Base-by-base conservation (phyloP, 2,113 vertebrate species). In the Chaetura pelagica region DNA sequence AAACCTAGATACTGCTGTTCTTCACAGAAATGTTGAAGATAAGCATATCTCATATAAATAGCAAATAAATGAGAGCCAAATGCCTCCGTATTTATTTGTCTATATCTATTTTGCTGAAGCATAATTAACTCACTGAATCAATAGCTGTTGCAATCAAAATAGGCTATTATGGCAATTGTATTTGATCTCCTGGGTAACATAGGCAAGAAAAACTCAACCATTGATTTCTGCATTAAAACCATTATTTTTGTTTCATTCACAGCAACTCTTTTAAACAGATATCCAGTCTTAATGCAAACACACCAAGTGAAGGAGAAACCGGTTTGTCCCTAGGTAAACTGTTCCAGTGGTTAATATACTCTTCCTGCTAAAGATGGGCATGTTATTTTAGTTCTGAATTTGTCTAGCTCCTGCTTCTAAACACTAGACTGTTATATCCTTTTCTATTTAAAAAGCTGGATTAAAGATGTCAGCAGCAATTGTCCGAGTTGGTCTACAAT, bases 391-490 rank as follows among this genome's bases (percentile, higher is more conserved):
- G 34, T 79, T 74, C 51, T 74, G 63, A 77, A 78, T 90, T 96
- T 90, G 26, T 71, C 55, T 62, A 69, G 66, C 46, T 87, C 82
- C 66, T 83, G 67, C 71, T 91, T 73, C 71, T 38, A 67, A 87
- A 73, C 66, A 57, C 32, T 13, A 46, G 35, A 30, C 87, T 44
- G 55, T 44, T 85, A 40, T 12, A 85, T 38, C 38, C 71, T 64
- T 83, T 90, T 72, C 89, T 93, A 59, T 73, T 89, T 75, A 89
- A 90, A 93, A 94, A 78, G 51, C 63, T 55, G 81, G 76, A 97
- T 94, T 97, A 89, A 86, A 92, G 95, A 93, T 96, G 95, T 94
- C 95, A 97, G 93, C 78, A 93, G 87, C 94, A 97, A 96, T 90
- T 91, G 96, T 76, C 75, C 8, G 2, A 92, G 95, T 94, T 93